Evolutionary conservation across 2,888 invertebrate species (phyloP), one percentile per base, ranked within the genome.

Genomic region (Spicauda simplicius): DNA sequence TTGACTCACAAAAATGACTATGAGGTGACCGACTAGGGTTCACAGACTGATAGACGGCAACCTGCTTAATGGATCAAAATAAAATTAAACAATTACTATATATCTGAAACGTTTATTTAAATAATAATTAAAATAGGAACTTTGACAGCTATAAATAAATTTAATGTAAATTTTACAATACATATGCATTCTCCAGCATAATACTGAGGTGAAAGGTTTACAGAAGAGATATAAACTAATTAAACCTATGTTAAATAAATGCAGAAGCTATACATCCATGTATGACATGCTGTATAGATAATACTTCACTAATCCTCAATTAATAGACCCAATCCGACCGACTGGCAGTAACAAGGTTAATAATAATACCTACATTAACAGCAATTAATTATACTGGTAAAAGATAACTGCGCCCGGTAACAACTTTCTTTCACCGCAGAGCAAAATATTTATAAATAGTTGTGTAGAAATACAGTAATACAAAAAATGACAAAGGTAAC

Each of bases 261-360:
- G 78, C 78, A 76, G 73, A 69, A 72, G 64, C 25, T 25, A 25
- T 67, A 71, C 71, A 71, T 71, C 73, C 62, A 71, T 62, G 71
- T 68, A 74, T 75, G 73, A 72, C 71, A 74, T 65, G 64, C 70
- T 60, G 64, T 56, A 69, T 25, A 71, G 68, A 67, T 73, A 72
- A 73, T 72, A 73, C 72, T 74, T 64, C 58, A 48, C 54, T 52
- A 66, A 68, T 66, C 71, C 69, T 72, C 61, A 60, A 63, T 66
- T 68, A 60, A 70, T 55, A 37, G 37, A 19, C 41, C 25, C 55
- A 7, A 64, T 52, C 19, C 8, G 30, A 58, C 1, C 48, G n/a
- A 7, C 16, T 18, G 58, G 30, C 58, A 33, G 60, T 19, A 53
- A 4, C 30, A 58, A 63, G 30, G 54, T 57, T 66, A 59, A 25